Percentiles rank a stretch among this genome's conserved stretches.
Conservation (phyloP, 2,113 vertebrate species). For the Pseudopodoces humilis region DNA sequence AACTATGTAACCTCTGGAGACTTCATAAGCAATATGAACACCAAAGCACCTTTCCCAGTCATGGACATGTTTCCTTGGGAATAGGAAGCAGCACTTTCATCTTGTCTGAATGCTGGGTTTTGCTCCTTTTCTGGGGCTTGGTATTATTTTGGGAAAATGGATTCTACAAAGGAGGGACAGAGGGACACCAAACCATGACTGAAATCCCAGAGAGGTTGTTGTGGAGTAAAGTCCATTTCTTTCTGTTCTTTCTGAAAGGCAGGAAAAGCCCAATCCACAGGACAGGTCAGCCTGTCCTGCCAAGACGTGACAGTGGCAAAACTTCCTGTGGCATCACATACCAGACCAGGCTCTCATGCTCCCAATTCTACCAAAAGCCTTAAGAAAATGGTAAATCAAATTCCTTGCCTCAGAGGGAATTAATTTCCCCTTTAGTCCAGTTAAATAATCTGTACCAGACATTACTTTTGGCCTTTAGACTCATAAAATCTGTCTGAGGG, state of each 20-base stretch:
- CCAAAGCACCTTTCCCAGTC: neutral
- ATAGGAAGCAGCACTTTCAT: neutral
- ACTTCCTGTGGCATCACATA: neutral
- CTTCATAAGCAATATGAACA: neutral
- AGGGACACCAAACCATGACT: neutral
- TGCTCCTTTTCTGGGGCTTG: neutral
- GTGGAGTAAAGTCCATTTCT: neutral
- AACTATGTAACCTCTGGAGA: fast-evolving
- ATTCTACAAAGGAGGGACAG: neutral
- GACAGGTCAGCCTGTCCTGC: neutral
- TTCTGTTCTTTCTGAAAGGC: neutral
- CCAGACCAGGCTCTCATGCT: neutral
- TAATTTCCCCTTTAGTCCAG: neutral
- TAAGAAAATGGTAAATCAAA: slow-evolving; percentile 1
- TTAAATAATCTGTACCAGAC: slow-evolving; percentile 50
- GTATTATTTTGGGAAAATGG: neutral
- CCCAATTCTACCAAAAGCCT: neutral
- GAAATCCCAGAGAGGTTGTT: neutral
- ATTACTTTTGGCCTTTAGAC: slow-evolving; percentile 25
- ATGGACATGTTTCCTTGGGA: neutral
- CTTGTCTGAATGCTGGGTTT: neutral
- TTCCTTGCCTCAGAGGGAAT: neutral
- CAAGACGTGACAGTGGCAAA: neutral
- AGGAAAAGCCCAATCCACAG: neutral
- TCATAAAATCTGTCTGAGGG: neutral